Evolutionary conservation across 1,140 invertebrate species (phyloP).

Genomic region (Drosophila cardini): DNA sequence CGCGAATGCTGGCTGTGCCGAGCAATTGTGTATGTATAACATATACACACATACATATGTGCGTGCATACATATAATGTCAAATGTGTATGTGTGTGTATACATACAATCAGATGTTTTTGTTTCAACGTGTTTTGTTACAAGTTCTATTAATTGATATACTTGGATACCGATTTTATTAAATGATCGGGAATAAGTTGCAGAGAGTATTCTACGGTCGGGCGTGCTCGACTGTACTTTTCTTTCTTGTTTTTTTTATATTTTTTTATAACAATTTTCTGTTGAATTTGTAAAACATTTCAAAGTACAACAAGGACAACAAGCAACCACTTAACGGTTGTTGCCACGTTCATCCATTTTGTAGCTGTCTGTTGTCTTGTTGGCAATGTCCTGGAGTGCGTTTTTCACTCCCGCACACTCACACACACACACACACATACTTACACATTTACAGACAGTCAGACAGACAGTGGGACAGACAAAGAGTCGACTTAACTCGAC

Average conservation of each 20-base stretch:
- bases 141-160: no score
- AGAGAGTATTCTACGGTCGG: no score
- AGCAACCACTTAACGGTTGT: slow-evolving; percentile 76
- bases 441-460: neutral
- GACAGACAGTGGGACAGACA: slow-evolving; percentile 35
- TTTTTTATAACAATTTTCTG: slow-evolving; percentile 57
- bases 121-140: no score
- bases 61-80: no score
- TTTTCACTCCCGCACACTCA: slow-evolving; percentile 29
- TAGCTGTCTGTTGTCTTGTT: slow-evolving; percentile 50
- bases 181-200: no score
- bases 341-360: slow-evolving; percentile 74
- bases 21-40: no score
- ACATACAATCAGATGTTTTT: no score
- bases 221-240: no score
- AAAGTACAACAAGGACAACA: slow-evolving; percentile 72
- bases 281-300: slow-evolving; percentile 76
- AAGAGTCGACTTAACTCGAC: slow-evolving; percentile 55
- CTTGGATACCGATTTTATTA: no score
- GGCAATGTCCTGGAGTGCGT: slow-evolving; percentile 65
- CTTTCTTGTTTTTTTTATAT: slow-evolving; percentile 1
- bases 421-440: slow-evolving; percentile 1
- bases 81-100: no score
- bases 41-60: no score
- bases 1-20: no score